These are phyloP conservation scores for Proctacanthus coquilletti DNA, from an alignment of 1,140 invertebrate species.

Conservation along the genomic window DNA sequence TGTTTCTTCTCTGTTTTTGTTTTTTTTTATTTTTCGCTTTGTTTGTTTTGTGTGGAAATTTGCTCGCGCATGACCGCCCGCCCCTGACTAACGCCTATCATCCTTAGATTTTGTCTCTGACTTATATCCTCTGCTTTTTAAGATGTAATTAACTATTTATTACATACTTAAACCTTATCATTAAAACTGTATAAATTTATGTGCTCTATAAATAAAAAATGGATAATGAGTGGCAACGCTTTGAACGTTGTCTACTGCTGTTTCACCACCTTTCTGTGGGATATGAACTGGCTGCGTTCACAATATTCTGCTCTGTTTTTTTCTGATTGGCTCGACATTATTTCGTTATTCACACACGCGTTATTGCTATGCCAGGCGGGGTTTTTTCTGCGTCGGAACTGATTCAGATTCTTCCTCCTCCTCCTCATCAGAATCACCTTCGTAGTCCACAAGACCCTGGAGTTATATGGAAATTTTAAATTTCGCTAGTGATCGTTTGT, in stretches of 20 bases:
- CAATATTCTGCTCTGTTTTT: too few species aligned
- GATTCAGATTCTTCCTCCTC: conserved; percentile 57
- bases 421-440: conserved; percentile 88
- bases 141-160: conserved; percentile 1
- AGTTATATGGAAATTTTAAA: conserved; percentile 12
- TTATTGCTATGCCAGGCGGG: conserved; percentile 26
- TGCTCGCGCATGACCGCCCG: too few species aligned
- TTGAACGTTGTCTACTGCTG: too few species aligned
- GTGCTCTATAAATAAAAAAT: conserved; percentile 1
- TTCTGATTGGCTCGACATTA: too few species aligned
- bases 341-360: background rate
- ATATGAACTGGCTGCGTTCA: too few species aligned
- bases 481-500: too few species aligned
- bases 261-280: background rate
- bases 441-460: conserved; percentile 88
- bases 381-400: conserved; percentile 26
- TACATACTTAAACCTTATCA: conserved; percentile 1
- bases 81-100: too few species aligned
- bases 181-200: conserved; percentile 1
- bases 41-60: too few species aligned
- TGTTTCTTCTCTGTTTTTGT: too few species aligned
- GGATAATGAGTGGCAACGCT: background rate
- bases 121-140: background rate
- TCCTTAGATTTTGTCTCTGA: conserved; percentile 1
- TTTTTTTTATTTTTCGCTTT: too few species aligned